Evolutionary conservation across 1,140 invertebrate genomes (phyloP).

Genomic region (Tetramorium parvispinum): DNA sequence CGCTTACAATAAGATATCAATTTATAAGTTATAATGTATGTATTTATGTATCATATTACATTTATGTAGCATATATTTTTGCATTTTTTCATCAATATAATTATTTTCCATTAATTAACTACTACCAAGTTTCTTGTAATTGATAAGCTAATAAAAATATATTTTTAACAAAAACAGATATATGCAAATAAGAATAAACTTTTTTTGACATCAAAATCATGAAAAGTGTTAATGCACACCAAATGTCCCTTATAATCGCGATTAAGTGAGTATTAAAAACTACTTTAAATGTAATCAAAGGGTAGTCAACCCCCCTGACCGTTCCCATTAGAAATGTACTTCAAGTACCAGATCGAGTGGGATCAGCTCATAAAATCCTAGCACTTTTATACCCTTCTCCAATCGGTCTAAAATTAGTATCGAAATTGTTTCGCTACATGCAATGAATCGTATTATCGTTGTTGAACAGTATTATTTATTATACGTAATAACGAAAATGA

Average conservation of each 20-base stretch:
- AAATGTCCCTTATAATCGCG: not conserved
- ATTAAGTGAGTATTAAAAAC: conserved; percentile 24
- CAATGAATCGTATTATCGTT: not conserved
- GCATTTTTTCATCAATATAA: not conserved
- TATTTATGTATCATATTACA: not conserved
- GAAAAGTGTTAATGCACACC: not conserved
- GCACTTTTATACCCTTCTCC: conserved; percentile 6
- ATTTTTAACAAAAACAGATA: not conserved
- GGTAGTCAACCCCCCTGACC: conserved; percentile 11
- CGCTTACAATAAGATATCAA: not conserved
- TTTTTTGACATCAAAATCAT: not conserved
- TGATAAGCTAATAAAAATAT: not conserved
- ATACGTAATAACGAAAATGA: not conserved
- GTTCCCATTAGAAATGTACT: conserved; percentile 36
- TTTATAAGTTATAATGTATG: not conserved
- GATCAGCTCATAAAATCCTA: conserved; percentile 37
- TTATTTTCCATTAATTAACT: conserved; percentile 6
- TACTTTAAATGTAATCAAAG: conserved; percentile 38
- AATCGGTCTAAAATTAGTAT: conserved; percentile 16
- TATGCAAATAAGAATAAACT: not conserved
- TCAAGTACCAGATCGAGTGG: conserved; percentile 43
- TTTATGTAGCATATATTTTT: not conserved
- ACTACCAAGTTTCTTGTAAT: not conserved
- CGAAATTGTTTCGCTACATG: not conserved
- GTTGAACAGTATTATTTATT: not conserved